Base-by-base conservation (phyloP, 2,797 vertebrate genomes). In the Thalassophryne amazonica region DNA sequence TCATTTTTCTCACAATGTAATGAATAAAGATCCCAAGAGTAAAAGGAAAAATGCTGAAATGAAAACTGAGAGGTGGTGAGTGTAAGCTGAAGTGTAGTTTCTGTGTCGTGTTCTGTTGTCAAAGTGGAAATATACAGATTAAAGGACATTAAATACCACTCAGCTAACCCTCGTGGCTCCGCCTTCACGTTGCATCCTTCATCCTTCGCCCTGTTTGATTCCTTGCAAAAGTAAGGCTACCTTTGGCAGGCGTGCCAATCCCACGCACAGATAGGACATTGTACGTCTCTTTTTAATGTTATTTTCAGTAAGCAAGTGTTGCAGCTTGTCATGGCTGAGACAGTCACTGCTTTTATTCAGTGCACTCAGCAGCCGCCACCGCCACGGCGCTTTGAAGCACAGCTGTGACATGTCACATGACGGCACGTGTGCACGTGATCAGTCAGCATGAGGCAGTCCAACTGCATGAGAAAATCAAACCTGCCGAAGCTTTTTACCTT, bases 271-370 rank as follows among this genome's bases (percentile, higher is more conserved):
- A 31, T 35, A 56, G 38, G 29, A 43, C 58, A 38, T 3, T 11
- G 46, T 43, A 25, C 19, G 37, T 49, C 19, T 55, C 40, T 69
- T 10, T 29, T 39, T 73, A 25, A 61, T 61, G 59, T 53, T 61
- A 53, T 67, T 70, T 73, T 35, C 62, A 66, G 73, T 57, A 54
- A 73, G 66, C 76, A 63, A 60, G 55, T 51, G 32, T 40, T 49
- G 49, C 22, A 60, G 18, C 10, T 29, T 31, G 52, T 55, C 66
- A 30, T 8, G 8, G 31, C 58, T 53, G 39, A 48, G 36, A 38
- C 33, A 39, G 32, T 7, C 31, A 38, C 52, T 52, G 37, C 21
- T 17, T n/a, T 33, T 51, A 43, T 50, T 59, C 55, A 53, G 52
- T 58, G 56, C 43, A 54, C 58, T 54, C 56, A 59, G 47, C 43